These are phyloP conservation scores for Porphyrio hochstetteri DNA, from an alignment of 2,113 vertebrate species.

Conservation along the genomic window DNA sequence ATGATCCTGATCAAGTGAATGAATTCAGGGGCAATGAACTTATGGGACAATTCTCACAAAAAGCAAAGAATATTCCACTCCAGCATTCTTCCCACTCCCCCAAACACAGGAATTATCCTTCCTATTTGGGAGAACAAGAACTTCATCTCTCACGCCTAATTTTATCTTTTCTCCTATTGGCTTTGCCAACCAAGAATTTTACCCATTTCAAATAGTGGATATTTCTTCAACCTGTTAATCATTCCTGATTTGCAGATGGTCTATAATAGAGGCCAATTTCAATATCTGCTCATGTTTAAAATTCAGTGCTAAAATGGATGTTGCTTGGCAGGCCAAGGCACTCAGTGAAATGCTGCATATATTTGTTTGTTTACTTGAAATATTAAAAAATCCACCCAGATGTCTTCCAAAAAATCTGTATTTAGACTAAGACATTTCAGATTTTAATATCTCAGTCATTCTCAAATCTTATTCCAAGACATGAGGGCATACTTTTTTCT, in stretches of 20 bases:
- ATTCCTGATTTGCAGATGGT: neutral
- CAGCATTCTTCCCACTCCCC: neutral
- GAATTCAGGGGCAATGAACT: neutral
- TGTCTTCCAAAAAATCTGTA: neutral
- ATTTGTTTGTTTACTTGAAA: neutral
- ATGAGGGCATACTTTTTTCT: neutral
- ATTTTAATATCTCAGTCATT: neutral
- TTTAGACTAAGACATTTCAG: neutral
- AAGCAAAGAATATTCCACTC: neutral
- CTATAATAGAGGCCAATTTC: neutral
- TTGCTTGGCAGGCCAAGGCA: neutral
- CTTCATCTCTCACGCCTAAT: neutral
- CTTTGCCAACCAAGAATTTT: neutral
- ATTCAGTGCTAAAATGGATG: neutral
- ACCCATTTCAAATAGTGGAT: neutral
- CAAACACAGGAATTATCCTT: neutral
- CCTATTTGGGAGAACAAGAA: neutral
- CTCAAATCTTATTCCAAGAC: neutral
- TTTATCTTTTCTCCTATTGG: neutral
- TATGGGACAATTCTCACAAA: neutral
- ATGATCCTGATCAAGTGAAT: neutral
- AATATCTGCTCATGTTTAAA: neutral
- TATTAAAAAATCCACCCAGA: neutral
- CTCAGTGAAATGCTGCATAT: neutral
- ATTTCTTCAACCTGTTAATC: neutral